Evolutionary conservation across 2,888 invertebrate species (phyloP), one percentile per base, ranked within the genome.

Genomic region (Agriopis aurantiaria): DNA sequence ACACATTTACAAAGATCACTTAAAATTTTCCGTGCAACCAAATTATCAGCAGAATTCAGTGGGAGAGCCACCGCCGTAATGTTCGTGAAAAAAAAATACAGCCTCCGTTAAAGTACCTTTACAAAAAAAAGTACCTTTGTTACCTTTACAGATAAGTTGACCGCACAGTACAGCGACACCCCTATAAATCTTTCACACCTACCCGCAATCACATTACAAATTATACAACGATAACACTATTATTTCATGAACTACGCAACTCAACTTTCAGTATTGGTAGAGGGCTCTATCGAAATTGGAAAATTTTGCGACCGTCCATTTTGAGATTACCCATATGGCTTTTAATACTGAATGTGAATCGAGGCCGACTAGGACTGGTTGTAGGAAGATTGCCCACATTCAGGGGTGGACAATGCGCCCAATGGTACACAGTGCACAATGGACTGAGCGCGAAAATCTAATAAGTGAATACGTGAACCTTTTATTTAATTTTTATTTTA

Each of bases 121-220:
- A n/a, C n/a, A n/a, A n/a, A n/a, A n/a, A n/a, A n/a, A n/a, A n/a
- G n/a, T n/a, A n/a, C n/a, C n/a, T n/a, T n/a, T n/a, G n/a, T n/a
- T n/a, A n/a, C 33, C 33, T 33, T 33, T 33, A 33, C 33, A 33
- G 33, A 33, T 33, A 33, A 33, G 33, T 33, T 33, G 33, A 5
- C 33, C 0, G 33, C 33, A 33, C 33, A 33, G 33, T 5, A 33
- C 33, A 33, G 33, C 33, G 33, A 55, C 68, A 72, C 64, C 66
- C 76, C 79, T 76, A 85, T 83, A 85, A 85, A 85, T 86, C 84
- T 84, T 79, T 75, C 75, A 79, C 80, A 80, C 79, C 81, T 82
- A 80, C 81, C 79, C 76, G 73, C 82, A 80, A 84, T 83, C 81
- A 83, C 82, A 78, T 80, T 76, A 80, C 85, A 82, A 85, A 87